These are phyloP conservation scores for Lysiphlebus fabarum DNA, from an alignment of 1,140 invertebrate genomes.

Conservation along the genomic window DNA sequence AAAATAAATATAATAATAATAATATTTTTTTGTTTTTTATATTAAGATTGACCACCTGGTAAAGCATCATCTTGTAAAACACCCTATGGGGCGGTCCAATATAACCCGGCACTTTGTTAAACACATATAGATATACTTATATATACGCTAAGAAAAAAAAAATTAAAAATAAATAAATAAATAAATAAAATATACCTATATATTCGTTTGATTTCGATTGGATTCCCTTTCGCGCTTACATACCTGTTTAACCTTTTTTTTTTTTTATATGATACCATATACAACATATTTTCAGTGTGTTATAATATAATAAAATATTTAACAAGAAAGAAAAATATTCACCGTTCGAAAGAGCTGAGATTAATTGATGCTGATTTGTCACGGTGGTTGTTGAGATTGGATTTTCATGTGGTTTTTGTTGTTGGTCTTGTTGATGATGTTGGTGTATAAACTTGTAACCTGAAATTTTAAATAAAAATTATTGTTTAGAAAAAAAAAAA, in stretches of 20 bases:
- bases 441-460: too few species aligned
- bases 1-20: not conserved
- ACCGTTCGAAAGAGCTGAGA: constrained; percentile 33
- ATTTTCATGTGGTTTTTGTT: constrained; percentile 15
- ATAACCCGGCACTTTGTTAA: constrained; percentile 23
- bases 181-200: too few species aligned
- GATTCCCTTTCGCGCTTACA: constrained; percentile 9
- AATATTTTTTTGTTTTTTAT: not conserved
- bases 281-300: not conserved
- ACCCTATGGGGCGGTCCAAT: constrained; percentile 20
- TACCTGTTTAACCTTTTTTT: constrained; percentile 11
- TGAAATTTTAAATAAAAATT: too few species aligned
- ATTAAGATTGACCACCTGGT: constrained; percentile 40
- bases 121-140: constrained; percentile 8
- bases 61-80: constrained; percentile 23
- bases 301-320: not conserved
- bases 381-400: constrained; percentile 34
- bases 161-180: too few species aligned
- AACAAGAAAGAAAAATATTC: not conserved
- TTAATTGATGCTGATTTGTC: constrained; percentile 43
- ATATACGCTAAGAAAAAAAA: constrained; percentile 6
- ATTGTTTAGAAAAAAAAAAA: too few species aligned
- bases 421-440: not conserved
- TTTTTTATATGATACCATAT: not conserved
- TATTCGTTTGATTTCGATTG: constrained; percentile 11